Percentiles rank a stretch among this genome's conserved stretches.
Evolutionary conservation across 2,113 vertebrate species (phyloP).

Genomic region (Rhodinocichla rosea): DNA sequence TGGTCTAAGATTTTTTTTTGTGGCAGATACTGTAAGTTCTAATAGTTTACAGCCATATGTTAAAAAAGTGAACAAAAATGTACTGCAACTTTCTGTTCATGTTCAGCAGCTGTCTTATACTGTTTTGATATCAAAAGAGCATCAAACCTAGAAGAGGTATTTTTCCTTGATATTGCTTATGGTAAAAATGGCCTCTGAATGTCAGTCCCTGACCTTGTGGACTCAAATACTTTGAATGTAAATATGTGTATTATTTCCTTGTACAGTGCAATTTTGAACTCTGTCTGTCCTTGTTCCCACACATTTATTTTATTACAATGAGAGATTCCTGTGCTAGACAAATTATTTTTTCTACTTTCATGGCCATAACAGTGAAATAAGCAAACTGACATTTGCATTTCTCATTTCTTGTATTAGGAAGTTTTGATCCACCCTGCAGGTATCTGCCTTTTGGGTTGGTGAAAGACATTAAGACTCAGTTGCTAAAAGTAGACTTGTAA

Average conservation of each 20-base stretch:
- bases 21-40: not conserved
- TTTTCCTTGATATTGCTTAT: not conserved
- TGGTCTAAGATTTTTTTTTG: not conserved
- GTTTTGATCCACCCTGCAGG: constrained; percentile 29
- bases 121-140: not conserved
- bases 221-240: not conserved
- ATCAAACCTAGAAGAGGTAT: not conserved
- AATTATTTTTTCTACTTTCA: constrained; percentile 29
- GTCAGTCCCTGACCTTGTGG: not conserved
- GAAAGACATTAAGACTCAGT: constrained; percentile 15
- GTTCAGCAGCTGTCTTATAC: not conserved
- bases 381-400: constrained; percentile 56
- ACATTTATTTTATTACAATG: constrained; percentile 8
- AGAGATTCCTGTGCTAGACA: not conserved
- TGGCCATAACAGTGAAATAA: constrained; percentile 25
- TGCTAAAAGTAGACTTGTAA: not conserved
- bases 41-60: not conserved
- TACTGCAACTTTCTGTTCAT: not conserved
- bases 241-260: constrained; percentile 23
- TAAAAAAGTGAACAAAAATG: constrained; percentile 1
- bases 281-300: not conserved
- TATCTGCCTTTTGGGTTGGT: constrained; percentile 43
- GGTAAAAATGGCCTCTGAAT: not conserved
- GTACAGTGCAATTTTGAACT: constrained; percentile 42
- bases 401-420: constrained; percentile 43